Conservation (phyloP, 2,888 invertebrate genomes). For the Pasiphila rectangulata region DNA sequence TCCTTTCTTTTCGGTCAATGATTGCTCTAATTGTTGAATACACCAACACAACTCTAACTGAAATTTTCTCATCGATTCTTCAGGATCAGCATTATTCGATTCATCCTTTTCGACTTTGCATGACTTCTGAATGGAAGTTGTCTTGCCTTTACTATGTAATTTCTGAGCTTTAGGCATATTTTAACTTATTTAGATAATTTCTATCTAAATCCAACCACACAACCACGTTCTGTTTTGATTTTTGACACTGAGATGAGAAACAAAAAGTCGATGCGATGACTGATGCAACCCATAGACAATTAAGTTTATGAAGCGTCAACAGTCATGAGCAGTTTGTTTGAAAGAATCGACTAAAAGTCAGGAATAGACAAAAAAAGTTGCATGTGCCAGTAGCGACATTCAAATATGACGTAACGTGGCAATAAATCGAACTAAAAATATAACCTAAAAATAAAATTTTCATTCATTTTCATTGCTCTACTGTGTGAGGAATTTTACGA, state of each 20-base stretch:
- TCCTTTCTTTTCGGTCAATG: constrained; percentile 81
- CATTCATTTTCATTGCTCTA: constrained; percentile 13
- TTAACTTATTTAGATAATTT: constrained; percentile 4
- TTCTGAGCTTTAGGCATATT: constrained; percentile 72
- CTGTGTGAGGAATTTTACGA: constrained; percentile 36
- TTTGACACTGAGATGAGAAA: constrained; percentile 4
- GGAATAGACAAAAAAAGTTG: constrained; percentile 11
- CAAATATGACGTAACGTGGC: constrained; percentile 49
- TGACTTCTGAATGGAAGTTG: constrained; percentile 63
- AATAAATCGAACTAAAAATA: constrained; percentile 39
- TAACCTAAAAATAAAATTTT: constrained; percentile 47
- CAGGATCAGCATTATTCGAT: constrained; percentile 50
- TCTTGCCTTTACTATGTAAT: constrained; percentile 66
- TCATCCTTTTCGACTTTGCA: constrained; percentile 55
- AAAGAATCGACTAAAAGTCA: constrained; percentile 5
- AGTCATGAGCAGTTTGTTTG: background rate
- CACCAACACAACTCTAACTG: constrained; percentile 91
- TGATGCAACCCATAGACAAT: constrained; percentile 7
- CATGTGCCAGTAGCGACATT: constrained; percentile 31
- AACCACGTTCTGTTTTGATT: constrained; percentile 54
- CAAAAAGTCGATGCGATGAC: constrained; percentile 1
- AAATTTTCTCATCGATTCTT: constrained; percentile 83
- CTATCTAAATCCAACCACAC: constrained; percentile 15
- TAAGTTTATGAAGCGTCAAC: background rate
- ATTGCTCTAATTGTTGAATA: constrained; percentile 85